A percentile compares a stretch with the other conserved stretches of the same genome.
phyloP scores from a whole-genome alignment of 2,888 invertebrate genomes.

The Ligdia adustata region DNA sequence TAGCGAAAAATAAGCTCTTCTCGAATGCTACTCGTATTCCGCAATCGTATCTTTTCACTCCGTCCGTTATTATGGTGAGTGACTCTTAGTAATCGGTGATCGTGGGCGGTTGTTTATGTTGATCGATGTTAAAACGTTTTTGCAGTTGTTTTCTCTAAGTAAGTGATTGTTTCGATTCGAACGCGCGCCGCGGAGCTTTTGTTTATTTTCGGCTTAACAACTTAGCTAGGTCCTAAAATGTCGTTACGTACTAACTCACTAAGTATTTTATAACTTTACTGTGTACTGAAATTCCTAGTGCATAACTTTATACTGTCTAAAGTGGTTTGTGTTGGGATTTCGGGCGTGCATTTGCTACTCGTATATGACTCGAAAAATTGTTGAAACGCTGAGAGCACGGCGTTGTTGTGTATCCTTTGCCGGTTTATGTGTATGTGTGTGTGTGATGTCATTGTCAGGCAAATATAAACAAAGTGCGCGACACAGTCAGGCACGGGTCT shows the following conservation, averaged over 20 bases:
- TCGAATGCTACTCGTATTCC: constrained; percentile 64
- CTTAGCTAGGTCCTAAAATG: neutral
- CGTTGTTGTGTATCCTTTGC: no score
- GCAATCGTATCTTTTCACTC: constrained; percentile 54
- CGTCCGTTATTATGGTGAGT: constrained; percentile 62
- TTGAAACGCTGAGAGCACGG: no score
- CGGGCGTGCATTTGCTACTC: constrained; percentile 28
- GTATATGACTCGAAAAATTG: constrained; percentile 38
- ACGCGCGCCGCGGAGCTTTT: neutral
- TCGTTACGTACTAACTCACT: no score
- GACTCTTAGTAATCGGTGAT: constrained; percentile 43
- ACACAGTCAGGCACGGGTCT: constrained; percentile 41
- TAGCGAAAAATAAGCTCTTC: constrained; percentile 41
- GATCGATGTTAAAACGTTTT: constrained; percentile 30
- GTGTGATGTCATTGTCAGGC: constrained; percentile 50
- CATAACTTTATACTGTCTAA: constrained; percentile 6
- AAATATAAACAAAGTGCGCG: constrained; percentile 61
- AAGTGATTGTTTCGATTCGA: constrained; percentile 20
- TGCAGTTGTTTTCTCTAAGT: constrained; percentile 31
- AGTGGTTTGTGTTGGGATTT: constrained; percentile 21
- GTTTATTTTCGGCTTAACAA: constrained; percentile 10
- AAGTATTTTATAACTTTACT: no score
- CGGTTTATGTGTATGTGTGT: no score
- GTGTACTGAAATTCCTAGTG: neutral
- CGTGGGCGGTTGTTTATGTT: constrained; percentile 44